phyloP scores from a whole-genome alignment of 2,888 invertebrate species.

The Agapostemon virescens region DNA sequence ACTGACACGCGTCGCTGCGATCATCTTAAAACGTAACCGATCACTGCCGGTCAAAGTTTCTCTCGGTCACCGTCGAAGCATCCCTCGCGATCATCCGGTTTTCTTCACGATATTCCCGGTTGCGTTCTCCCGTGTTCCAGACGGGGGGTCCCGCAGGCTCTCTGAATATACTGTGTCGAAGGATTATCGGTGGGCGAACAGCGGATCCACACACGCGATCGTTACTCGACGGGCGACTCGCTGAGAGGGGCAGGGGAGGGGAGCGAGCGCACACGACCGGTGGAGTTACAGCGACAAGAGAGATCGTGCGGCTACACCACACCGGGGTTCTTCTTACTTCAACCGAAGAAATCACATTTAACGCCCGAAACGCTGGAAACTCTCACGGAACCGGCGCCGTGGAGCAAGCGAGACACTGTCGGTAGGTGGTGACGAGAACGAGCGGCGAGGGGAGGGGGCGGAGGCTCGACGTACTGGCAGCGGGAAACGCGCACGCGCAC shows the following conservation, averaged over 20 bases:
- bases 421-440: conserved; percentile 14
- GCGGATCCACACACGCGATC: conserved; percentile 21
- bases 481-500: conserved; percentile 51
- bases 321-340: conserved; percentile 48
- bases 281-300: neutral
- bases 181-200: neutral
- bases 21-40: conserved; percentile 34
- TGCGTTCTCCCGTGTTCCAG: neutral
- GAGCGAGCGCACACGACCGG: neutral
- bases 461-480: neutral
- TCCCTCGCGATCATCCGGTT: neutral
- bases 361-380: conserved; percentile 47
- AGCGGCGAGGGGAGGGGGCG: conserved; percentile 28
- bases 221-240: conserved; percentile 11
- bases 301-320: conserved; percentile 19
- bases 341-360: conserved; percentile 59
- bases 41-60: conserved; percentile 26
- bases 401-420: conserved; percentile 11
- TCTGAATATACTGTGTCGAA: neutral
- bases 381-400: conserved; percentile 38
- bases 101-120: neutral
- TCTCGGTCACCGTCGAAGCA: neutral
- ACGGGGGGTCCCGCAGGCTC: neutral
- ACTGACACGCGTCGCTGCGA: conserved; percentile 37
- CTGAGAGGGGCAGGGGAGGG: neutral